A percentile compares a stretch with the other conserved stretches of the same genome.
phyloP scores from a whole-genome alignment of 2,113 vertebrate species.

The Ailuropoda melanoleuca region DNA sequence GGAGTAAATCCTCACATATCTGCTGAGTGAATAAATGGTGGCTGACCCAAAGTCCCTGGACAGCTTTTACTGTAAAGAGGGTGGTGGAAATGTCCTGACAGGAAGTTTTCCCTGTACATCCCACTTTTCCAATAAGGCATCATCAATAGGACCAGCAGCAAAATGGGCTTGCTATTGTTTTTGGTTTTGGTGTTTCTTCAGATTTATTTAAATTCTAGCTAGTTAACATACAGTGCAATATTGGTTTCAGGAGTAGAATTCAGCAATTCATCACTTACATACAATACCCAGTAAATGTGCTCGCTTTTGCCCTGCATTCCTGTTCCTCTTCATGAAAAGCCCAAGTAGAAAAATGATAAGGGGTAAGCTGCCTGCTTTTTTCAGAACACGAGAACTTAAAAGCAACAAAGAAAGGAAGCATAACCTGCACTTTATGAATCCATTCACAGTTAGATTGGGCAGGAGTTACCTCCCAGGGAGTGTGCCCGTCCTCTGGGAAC shows the following conservation, averaged over 20 bases:
- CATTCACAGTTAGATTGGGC: not conserved
- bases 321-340: not conserved
- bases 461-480: not conserved
- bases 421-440: not conserved
- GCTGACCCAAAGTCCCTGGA: not conserved
- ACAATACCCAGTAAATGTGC: not conserved
- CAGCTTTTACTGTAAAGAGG: not conserved
- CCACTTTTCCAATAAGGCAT: not conserved
- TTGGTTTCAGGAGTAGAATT: not conserved
- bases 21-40: not conserved
- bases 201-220: not conserved
- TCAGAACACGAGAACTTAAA: not conserved
- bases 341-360: not conserved
- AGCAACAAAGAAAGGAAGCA: not conserved
- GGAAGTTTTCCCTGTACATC: not conserved
- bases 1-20: not conserved
- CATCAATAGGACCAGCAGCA: not conserved
- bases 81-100: not conserved
- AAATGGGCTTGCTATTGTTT: not conserved
- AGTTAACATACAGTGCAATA: not conserved
- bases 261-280: not conserved
- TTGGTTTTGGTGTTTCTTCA: not conserved
- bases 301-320: not conserved
- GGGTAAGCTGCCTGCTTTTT: not conserved
- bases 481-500: not conserved